Conservation (phyloP, 1,140 invertebrate species). For the Drosophila repletoides region DNA sequence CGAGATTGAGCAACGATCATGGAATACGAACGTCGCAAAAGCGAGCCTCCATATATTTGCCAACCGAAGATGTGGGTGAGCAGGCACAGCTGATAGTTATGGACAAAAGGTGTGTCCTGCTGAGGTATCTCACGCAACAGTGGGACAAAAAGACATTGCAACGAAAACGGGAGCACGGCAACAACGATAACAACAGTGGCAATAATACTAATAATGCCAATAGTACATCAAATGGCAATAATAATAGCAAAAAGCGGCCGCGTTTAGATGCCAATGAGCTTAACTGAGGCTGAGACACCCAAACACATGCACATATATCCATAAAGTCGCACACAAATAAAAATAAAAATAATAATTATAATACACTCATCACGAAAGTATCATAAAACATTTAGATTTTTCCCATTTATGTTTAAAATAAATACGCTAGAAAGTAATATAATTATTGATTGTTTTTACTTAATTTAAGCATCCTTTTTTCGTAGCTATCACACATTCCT, state of each 20-base stretch:
- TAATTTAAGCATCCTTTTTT: too few relatives aligned
- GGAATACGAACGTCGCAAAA: conserved; percentile 92
- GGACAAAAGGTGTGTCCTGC: conserved; percentile 95
- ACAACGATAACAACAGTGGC: conserved; percentile 22
- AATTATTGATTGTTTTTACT: too few relatives aligned
- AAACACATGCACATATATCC: conserved; percentile 1
- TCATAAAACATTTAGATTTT: conserved; percentile 22
- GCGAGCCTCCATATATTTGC: conserved; percentile 93
- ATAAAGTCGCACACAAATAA: neutral
- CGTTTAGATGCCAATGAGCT: conserved; percentile 70
- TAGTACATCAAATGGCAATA: conserved; percentile 44
- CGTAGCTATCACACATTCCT: too few relatives aligned
- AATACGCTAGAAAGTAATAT: conserved; percentile 26
- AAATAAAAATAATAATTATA: conserved; percentile 18
- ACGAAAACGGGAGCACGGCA: conserved; percentile 83
- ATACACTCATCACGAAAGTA: conserved; percentile 8
- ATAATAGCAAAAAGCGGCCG: conserved; percentile 76
- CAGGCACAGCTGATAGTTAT: conserved; percentile 97
- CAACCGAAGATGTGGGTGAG: conserved; percentile 92
- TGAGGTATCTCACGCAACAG: conserved; percentile 96
- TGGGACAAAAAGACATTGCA: conserved; percentile 93
- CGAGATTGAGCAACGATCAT: conserved; percentile 93
- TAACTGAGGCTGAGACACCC: conserved; percentile 36
- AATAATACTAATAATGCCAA: conserved; percentile 27
- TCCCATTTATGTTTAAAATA: conserved; percentile 38